Percentiles rank a stretch among this genome's conserved stretches.
phyloP scores from a whole-genome alignment of 2,797 vertebrate species.

The Eurystomus glaucurus region DNA sequence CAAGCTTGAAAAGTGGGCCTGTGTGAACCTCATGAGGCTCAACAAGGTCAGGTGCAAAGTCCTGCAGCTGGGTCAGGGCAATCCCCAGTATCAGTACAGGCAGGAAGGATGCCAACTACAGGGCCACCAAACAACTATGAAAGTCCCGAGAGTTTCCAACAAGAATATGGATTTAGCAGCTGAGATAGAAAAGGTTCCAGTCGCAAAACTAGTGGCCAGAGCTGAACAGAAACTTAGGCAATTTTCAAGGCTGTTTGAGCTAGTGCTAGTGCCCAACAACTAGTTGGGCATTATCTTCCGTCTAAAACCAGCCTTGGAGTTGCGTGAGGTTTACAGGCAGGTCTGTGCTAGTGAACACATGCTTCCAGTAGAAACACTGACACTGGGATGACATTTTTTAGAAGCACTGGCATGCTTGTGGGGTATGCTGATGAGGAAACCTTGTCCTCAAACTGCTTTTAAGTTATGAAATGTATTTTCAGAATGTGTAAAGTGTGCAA shows the following conservation, averaged over 20 bases:
- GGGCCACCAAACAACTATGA: not conserved
- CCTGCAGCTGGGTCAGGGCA: not conserved
- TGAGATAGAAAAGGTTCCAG: not conserved
- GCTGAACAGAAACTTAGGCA: not conserved
- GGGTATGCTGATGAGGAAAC: not conserved
- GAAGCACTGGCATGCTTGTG: rapidly evolving
- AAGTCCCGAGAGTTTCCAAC: not conserved
- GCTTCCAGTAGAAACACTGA: not conserved
- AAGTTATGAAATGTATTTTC: not conserved
- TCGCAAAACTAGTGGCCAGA: not conserved
- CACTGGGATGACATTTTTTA: not conserved
- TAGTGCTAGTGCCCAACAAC: not conserved
- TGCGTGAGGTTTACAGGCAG: not conserved
- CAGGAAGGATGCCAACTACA: not conserved
- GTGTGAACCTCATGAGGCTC: not conserved
- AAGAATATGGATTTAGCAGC: not conserved
- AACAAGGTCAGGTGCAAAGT: not conserved
- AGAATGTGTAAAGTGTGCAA: not conserved
- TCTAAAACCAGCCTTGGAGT: not conserved
- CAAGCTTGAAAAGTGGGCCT: not conserved
- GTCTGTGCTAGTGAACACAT: not conserved
- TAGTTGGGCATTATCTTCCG: not conserved
- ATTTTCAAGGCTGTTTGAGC: not conserved
- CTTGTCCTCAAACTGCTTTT: not conserved
- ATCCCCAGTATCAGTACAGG: not conserved